These are phyloP conservation scores for Antheraea pernyi DNA, from an alignment of 1,140 invertebrate species.

Conservation along the genomic window DNA sequence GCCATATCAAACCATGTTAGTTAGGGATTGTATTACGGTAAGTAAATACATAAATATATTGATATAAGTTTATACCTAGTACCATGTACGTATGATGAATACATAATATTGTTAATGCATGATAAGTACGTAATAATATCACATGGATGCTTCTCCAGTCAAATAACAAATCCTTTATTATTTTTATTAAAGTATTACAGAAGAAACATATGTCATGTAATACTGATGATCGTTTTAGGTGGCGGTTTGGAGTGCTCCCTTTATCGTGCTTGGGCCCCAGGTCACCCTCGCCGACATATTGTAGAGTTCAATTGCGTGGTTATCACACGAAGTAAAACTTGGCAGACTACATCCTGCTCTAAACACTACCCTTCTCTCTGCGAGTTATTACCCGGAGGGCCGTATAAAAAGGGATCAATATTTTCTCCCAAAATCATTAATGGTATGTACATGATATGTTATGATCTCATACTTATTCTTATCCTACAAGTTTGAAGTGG, in stretches of 20 bases:
- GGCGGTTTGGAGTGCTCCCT: conserved; percentile 79
- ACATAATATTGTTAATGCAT: too few species aligned
- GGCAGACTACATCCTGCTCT: conserved; percentile 80
- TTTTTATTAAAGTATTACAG: not conserved
- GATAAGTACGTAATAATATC: too few species aligned
- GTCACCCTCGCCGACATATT: conserved; percentile 76
- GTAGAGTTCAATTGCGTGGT: conserved; percentile 79
- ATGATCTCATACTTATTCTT: not conserved
- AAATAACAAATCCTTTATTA: conserved; percentile 7
- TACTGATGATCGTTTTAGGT: conserved; percentile 43
- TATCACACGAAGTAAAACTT: conserved; percentile 77
- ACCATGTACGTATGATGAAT: too few species aligned
- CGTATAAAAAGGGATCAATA: conserved; percentile 52
- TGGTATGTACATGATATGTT: conserved; percentile 15
- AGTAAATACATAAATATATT: too few species aligned
- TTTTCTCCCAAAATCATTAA: conserved; percentile 35
- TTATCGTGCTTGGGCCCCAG: conserved; percentile 83
- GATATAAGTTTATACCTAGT: too few species aligned
- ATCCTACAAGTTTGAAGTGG: too few species aligned
- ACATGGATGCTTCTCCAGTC: too few species aligned
- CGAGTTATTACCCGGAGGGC: conserved; percentile 79
- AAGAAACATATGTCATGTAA: too few species aligned
- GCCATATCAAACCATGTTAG: too few species aligned
- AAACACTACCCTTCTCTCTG: conserved; percentile 79
- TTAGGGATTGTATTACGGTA: too few species aligned